These are phyloP conservation scores for Bombus sylvicola DNA, from an alignment of 1,140 invertebrate species.

Conservation along the genomic window DNA sequence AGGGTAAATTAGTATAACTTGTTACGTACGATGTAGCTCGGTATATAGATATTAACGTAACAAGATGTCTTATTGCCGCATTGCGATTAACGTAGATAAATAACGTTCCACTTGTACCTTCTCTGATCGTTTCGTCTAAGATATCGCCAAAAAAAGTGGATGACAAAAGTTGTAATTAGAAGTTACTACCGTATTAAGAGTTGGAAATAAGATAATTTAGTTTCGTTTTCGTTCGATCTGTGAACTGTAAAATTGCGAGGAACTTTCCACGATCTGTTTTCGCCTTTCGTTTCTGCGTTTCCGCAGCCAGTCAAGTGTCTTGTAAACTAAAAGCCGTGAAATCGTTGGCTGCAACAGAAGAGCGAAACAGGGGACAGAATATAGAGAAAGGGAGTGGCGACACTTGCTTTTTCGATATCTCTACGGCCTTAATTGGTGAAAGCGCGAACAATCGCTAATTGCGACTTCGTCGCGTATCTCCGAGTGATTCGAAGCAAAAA, in stretches of 20 bases:
- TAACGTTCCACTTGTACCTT: too few species aligned
- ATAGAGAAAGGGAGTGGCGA: background rate
- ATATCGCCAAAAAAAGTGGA: background rate
- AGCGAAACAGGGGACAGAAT: background rate
- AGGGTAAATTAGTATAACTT: background rate
- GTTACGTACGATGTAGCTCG: too few species aligned
- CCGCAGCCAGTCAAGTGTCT: background rate
- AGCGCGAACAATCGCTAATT: slow-evolving; percentile 54
- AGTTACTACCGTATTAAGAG: background rate
- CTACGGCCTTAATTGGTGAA: slow-evolving; percentile 45
- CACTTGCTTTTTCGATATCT: slow-evolving; percentile 27
- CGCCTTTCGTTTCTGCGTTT: background rate
- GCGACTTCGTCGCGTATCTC: background rate
- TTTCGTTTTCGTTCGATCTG: background rate
- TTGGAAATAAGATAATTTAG: background rate
- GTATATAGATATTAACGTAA: too few species aligned
- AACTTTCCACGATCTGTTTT: background rate
- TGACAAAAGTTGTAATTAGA: background rate
- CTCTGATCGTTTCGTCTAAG: too few species aligned
- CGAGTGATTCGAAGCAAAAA: background rate
- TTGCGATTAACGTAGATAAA: too few species aligned
- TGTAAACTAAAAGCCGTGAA: slow-evolving; percentile 24
- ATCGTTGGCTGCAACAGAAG: background rate
- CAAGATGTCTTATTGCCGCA: too few species aligned
- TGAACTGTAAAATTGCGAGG: background rate